Conservation (phyloP, 2,888 invertebrate genomes). For the Spicauda simplicius region DNA sequence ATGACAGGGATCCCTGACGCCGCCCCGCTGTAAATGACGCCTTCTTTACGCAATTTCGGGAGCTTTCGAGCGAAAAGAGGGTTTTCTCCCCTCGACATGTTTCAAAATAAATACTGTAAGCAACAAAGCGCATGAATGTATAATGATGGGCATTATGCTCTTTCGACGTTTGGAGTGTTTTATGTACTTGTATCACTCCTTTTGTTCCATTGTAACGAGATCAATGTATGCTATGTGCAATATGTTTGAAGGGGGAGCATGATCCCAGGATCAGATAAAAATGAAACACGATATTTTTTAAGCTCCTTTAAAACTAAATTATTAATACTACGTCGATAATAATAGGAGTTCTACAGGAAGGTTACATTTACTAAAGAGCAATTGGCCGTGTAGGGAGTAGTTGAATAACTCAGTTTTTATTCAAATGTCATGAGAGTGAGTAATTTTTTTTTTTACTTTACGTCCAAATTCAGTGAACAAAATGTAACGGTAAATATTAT, state of each 20-base stretch:
- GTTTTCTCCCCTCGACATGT: slow-evolving; percentile 77
- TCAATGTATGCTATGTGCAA: slow-evolving; percentile 68
- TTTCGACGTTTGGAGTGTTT: slow-evolving; percentile 81
- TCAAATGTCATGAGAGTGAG: not conserved
- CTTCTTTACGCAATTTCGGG: slow-evolving; percentile 73
- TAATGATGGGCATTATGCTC: slow-evolving; percentile 83
- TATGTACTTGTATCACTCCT: slow-evolving; percentile 76
- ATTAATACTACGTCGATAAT: slow-evolving; percentile 28
- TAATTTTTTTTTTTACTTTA: no score
- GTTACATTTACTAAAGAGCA: slow-evolving; percentile 18
- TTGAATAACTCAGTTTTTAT: slow-evolving; percentile 18
- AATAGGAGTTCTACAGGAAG: slow-evolving; percentile 23
- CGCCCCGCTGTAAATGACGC: slow-evolving; percentile 64
- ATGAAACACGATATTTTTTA: slow-evolving; percentile 79
- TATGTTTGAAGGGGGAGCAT: slow-evolving; percentile 65
- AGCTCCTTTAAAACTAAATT: slow-evolving; percentile 36
- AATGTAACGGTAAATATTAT: no score
- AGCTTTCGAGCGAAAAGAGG: slow-evolving; percentile 80
- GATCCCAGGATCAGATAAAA: slow-evolving; percentile 72
- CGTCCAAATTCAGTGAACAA: no score
- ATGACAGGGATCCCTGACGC: slow-evolving; percentile 55
- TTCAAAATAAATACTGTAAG: slow-evolving; percentile 84
- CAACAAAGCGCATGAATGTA: slow-evolving; percentile 83
- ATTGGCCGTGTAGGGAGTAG: slow-evolving; percentile 14
- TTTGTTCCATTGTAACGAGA: slow-evolving; percentile 79